Base-by-base conservation (phyloP, 1,140 invertebrate genomes). In the Myzus persicae region DNA sequence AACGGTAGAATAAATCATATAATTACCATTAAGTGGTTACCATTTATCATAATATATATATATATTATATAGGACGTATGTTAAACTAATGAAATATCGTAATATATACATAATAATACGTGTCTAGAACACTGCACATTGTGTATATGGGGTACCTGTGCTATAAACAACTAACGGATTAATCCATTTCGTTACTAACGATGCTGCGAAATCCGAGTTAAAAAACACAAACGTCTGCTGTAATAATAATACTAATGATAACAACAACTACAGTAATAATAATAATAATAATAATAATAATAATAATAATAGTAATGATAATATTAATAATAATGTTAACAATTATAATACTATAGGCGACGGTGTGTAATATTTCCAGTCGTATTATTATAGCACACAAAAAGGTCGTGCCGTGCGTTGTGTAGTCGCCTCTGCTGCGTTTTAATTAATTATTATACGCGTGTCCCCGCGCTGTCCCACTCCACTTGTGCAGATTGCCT, bases 231-330 rank as follows among this genome's bases (percentile, higher is more conserved):
- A 90, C 38, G 40, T 42, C 51, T n/a, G 51, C 11, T 67, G 59
- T 24, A 67, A 90, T 90, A 59, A 42, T 90, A 54, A 90, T 54
- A 90, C 11, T 48, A 90, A 54, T 42, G 24, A 59, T 89, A 76
- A 67, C 59, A 67, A 67, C 59, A 67, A 59, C 9, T 3, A 44
- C 14, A 44, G 38, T 20, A 54, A 90, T 54, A 54, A 54, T 51
- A 48, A 48, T 48, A 89, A 24, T 46, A 89, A 51, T 40, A 38
- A 40, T 88, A 67, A 67, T 31, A n/a, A 67, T 31, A 67, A 59
- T 6, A 59, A 31, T 31, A 59, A 31, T 31, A 59, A 8, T 54
- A 54, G 31, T 31, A 54, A 26, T 59, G 31, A 59, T 59, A 59
- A 59, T 59, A 59, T 31, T 67, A 67, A n/a, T 76, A 76, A n/a